Evolutionary conservation across 2,797 vertebrate species (phyloP), one percentile per base, ranked within the genome.

Genomic region (Pteropus rufus): DNA sequence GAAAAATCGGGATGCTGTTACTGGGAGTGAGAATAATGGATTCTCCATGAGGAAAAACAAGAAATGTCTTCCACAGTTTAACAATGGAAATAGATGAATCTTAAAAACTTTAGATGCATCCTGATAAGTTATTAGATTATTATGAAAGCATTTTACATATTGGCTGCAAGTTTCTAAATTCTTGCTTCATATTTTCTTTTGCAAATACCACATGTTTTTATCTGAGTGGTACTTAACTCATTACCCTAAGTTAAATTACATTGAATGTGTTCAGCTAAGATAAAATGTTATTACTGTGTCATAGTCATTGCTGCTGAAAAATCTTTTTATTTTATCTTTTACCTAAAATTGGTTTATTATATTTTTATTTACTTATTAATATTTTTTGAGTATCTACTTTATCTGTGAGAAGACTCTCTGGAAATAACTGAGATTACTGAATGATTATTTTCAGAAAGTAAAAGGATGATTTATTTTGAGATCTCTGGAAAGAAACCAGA

Each of bases 361-460:
- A 49, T 93, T 84, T 96, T 52, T 79, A 11, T 75, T 96, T 88
- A 26, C 8, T 44, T 70, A 67, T n/a, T 83, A 64, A 46, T 86
- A 23, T 69, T 86, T 81, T 70, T 16, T 26, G 23, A 52, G 9
- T 86, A 62, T 75, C 54, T 60, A 58, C 73, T 60, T 89, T 86
- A 44, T 65, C 81, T 94, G 1, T 83, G 31, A 79, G 26, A 64
- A 73, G 79, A 65, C 31, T 65, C 24, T 49, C 36, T 69, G 41
- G 26, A 73, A 93, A 72, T 92, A 60, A 77, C 36, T 67, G 29
- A 58, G 67, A 58, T 84, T 94, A 60, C 34, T 73, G 19, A 89
- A 39, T 29, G 60, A 60, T 34, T 79, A n/a, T 7, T 54, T 89
- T 89, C 23, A 93, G 41, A 62, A 73, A 54, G 26, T 62, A 79